Evolutionary conservation across 2,797 vertebrate species (phyloP).

Genomic region (Phrynocephalus vlangalii): DNA sequence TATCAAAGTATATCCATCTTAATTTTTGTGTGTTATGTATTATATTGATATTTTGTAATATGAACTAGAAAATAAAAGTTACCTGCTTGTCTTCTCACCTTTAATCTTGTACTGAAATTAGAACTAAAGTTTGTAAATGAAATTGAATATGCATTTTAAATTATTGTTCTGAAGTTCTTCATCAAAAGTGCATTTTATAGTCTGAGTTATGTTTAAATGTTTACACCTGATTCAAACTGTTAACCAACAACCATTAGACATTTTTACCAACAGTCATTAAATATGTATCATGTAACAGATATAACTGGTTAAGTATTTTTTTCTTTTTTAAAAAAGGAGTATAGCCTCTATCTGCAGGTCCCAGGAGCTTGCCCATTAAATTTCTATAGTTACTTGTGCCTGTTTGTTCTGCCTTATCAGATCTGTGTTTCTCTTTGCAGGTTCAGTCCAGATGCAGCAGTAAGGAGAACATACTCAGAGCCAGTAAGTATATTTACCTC

Average conservation of each 20-base stretch:
- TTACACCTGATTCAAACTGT: conserved; percentile 47
- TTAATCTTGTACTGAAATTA: conserved; percentile 46
- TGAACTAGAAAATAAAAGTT: conserved; percentile 48
- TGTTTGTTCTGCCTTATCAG: conserved; percentile 75
- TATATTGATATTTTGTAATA: conserved; percentile 48
- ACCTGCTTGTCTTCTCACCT: conserved; percentile 42
- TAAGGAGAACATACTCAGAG: conserved; percentile 99
- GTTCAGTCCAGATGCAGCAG: conserved; percentile 99
- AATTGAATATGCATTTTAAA: conserved; percentile 37
- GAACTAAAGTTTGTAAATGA: conserved; percentile 49
- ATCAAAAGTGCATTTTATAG: conserved; percentile 33
- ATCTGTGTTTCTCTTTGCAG: conserved; percentile 83
- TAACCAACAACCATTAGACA: conserved; percentile 55
- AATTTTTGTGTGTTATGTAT: conserved; percentile 15
- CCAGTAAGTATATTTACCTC: conserved; percentile 87
- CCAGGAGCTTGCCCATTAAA: conserved; percentile 83
- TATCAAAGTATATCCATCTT: conserved; percentile 24
- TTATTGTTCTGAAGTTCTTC: conserved; percentile 47
- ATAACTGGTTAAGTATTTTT: conserved; percentile 53
- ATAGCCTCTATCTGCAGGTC: conserved; percentile 78
- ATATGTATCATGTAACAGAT: conserved; percentile 42
- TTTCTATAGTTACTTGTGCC: conserved; percentile 65
- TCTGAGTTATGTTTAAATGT: conserved; percentile 53
- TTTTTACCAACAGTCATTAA: conserved; percentile 41
- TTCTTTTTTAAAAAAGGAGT: conserved; percentile 33